Conservation (phyloP, 2,888 invertebrate genomes). For the Abscondita cerata region DNA sequence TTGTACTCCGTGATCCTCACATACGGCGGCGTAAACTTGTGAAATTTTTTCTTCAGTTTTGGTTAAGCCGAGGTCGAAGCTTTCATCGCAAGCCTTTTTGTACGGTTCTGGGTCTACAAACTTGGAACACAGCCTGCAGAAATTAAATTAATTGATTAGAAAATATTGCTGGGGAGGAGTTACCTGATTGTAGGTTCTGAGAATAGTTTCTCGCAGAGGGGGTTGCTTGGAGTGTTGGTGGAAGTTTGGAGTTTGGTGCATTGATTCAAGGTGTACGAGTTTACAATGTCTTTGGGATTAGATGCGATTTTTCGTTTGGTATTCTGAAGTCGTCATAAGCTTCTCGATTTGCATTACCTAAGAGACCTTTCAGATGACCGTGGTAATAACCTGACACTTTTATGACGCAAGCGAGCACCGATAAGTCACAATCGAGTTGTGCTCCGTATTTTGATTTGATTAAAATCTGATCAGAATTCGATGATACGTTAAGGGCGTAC, state of each 20-base stretch:
- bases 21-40: too few species aligned
- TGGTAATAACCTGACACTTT: conserved; percentile 85
- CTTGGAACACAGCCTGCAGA: neutral
- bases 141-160: too few species aligned
- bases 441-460: conserved; percentile 71
- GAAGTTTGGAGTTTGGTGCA: too few species aligned
- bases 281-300: too few species aligned
- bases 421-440: conserved; percentile 65
- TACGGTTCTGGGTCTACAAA: neutral
- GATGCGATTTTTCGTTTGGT: too few species aligned
- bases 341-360: conserved; percentile 90
- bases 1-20: too few species aligned
- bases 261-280: too few species aligned
- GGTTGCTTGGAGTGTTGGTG: neutral
- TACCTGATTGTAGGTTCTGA: neutral
- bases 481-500: conserved; percentile 74
- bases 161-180: too few species aligned
- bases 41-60: too few species aligned
- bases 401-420: conserved; percentile 73
- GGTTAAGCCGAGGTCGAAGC: too few species aligned
- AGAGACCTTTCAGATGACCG: conserved; percentile 82
- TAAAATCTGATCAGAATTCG: conserved; percentile 63
- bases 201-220: neutral
- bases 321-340: conserved; percentile 81
- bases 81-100: too few species aligned